Percentiles rank a stretch among this genome's conserved stretches.
phyloP scores from a whole-genome alignment of 2,797 vertebrate species.

The Astyanax mexicanus region DNA sequence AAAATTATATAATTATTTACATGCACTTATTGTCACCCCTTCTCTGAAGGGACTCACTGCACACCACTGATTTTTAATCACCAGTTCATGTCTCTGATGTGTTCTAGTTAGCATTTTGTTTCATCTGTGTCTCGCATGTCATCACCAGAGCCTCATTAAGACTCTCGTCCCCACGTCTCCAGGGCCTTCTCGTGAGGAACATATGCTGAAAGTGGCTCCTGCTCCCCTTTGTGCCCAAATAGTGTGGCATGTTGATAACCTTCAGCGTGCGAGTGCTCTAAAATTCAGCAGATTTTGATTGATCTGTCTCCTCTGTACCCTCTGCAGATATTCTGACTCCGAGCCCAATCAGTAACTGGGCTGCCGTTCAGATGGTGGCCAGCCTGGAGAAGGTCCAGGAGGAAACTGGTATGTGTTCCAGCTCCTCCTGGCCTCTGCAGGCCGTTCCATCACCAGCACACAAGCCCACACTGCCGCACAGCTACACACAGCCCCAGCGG shows the following conservation, averaged over 20 bases:
- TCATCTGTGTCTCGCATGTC: not conserved
- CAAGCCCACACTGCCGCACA: not conserved
- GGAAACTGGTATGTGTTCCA: constrained; percentile 39
- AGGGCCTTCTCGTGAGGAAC: not conserved
- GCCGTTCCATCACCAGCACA: constrained; percentile 4
- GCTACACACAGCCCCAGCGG: not conserved
- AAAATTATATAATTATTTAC: too few species aligned
- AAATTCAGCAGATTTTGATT: constrained; percentile 33
- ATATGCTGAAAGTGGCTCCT: not conserved
- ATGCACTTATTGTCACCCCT: too few species aligned
- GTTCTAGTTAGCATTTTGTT: not conserved
- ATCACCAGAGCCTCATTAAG: not conserved
- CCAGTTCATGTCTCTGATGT: not conserved
- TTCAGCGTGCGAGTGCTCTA: constrained; percentile 18
- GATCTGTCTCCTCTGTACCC: constrained; percentile 37
- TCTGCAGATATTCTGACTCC: constrained; percentile 48
- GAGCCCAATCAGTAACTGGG: constrained; percentile 39
- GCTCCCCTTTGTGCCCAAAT: not conserved
- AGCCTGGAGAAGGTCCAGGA: constrained; percentile 50
- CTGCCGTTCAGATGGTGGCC: constrained; percentile 44
- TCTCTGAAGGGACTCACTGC: too few species aligned
- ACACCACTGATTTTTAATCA: too few species aligned
- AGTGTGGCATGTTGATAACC: constrained; percentile 39
- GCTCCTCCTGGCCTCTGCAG: constrained; percentile 21
- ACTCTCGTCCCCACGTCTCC: not conserved